These are phyloP conservation scores for Cassiopea andromeda DNA, from an alignment of 30 jellyfish, hydroid and myxozoan species.

Conservation along the genomic window DNA sequence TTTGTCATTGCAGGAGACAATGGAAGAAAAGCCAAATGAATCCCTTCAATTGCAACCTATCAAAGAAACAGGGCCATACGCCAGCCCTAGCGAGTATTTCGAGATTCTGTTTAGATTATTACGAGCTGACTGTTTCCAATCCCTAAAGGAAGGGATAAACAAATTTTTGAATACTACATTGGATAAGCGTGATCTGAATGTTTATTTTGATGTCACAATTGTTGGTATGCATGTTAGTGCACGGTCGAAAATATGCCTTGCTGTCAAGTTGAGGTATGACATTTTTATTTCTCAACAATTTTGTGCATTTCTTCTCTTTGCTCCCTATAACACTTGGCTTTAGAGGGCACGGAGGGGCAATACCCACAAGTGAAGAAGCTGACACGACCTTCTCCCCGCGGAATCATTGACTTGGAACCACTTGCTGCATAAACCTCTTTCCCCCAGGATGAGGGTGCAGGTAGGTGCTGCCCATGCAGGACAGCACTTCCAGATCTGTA, in stretches of 20 bases:
- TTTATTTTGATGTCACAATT: constrained; percentile 33
- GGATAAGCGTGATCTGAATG: constrained; percentile 73
- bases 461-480: too few species aligned
- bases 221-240: constrained; percentile 42
- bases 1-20: background rate
- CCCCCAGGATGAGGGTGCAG: too few species aligned
- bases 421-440: too few species aligned
- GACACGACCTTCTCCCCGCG: too few species aligned
- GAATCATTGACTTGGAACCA: too few species aligned
- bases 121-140: constrained; percentile 63
- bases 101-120: constrained; percentile 57
- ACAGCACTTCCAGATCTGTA: too few species aligned
- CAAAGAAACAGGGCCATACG: constrained; percentile 31
- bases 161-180: constrained; percentile 17
- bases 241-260: constrained; percentile 21
- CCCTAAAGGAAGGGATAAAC: constrained; percentile 28
- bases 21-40: background rate
- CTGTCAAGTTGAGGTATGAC: constrained; percentile 35
- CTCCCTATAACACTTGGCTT: too few species aligned
- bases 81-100: constrained; percentile 56
- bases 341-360: too few species aligned
- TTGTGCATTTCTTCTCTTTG: background rate
- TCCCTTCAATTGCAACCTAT: constrained; percentile 36
- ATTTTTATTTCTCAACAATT: background rate
- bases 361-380: too few species aligned